Evolutionary conservation across 2,888 invertebrate genomes (phyloP).

Genomic region (Synanthedon myopaeformis): DNA sequence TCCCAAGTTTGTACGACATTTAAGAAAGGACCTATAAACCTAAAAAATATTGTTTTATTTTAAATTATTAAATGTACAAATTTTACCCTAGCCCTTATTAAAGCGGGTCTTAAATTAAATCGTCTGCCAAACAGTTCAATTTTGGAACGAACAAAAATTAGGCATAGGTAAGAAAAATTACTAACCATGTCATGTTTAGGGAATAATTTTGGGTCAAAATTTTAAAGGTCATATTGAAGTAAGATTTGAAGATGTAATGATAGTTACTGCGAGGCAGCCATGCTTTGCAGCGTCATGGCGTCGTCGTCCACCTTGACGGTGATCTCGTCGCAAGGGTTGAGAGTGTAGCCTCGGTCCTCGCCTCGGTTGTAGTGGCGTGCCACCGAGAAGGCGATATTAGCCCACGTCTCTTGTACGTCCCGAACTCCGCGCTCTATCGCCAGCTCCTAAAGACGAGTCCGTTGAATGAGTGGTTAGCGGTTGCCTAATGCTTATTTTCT

Average conservation of each 20-base stretch:
- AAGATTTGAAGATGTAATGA: no score
- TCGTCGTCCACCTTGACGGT: constrained; percentile 87
- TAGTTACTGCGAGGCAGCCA: constrained; percentile 84
- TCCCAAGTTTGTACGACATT: constrained; percentile 88
- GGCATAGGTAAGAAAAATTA: no score
- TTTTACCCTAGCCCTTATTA: no score
- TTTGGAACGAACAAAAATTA: no score
- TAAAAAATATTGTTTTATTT: constrained; percentile 23
- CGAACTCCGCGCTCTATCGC: constrained; percentile 90
- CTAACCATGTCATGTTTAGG: no score
- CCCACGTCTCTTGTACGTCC: constrained; percentile 84
- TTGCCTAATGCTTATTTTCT: no score
- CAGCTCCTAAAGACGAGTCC: constrained; percentile 68
- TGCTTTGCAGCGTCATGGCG: constrained; percentile 89
- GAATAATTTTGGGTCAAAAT: no score
- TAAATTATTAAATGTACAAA: no score
- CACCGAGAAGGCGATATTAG: constrained; percentile 73
- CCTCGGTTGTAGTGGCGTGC: constrained; percentile 76
- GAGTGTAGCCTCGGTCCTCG: constrained; percentile 83
- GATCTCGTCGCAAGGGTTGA: constrained; percentile 88
- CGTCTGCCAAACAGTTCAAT: no score
- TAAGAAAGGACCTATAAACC: constrained; percentile 91
- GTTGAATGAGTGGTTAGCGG: background rate
- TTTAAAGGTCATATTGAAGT: no score
- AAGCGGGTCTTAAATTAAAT: no score